Percentiles rank a stretch among this genome's conserved stretches.
Evolutionary conservation across 2,797 vertebrate genomes (phyloP).

Genomic region (Pitangus sulphuratus): DNA sequence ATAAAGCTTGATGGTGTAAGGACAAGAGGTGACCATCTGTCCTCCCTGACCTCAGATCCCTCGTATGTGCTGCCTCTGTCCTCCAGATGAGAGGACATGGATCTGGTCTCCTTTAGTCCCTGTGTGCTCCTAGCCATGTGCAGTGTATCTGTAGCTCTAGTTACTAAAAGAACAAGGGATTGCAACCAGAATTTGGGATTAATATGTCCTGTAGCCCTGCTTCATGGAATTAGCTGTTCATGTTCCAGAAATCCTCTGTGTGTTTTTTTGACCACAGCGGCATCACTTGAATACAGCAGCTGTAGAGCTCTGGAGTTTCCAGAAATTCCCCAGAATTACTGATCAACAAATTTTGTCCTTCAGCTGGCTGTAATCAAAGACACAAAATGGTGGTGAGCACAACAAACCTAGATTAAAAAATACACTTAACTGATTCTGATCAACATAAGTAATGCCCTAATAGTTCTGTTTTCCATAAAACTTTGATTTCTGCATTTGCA

Average conservation of each 20-base stretch:
- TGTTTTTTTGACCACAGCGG: background rate
- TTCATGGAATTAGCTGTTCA: background rate
- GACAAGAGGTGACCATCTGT: slow-evolving; percentile 57
- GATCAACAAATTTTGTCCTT: background rate
- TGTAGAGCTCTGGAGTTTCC: background rate
- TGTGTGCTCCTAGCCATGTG: background rate
- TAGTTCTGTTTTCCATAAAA: background rate
- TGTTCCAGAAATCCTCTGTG: background rate
- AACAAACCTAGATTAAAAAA: background rate
- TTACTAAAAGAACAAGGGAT: background rate
- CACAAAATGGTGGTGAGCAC: background rate
- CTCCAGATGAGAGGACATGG: background rate
- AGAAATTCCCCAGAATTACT: background rate
- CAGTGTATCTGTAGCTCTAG: background rate
- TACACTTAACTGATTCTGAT: background rate
- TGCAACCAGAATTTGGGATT: background rate
- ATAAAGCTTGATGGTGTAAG: background rate
- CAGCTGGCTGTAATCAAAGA: background rate
- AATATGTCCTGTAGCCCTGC: background rate
- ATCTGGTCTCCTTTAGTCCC: background rate
- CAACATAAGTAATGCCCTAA: background rate
- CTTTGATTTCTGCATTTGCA: background rate
- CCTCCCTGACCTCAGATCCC: slow-evolving; percentile 4
- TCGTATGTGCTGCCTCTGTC: background rate
- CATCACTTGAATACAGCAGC: background rate